Evolutionary conservation across 2,113 vertebrate genomes (phyloP), one percentile per base, ranked within the genome.

Genomic region (Pachyramphus minor): DNA sequence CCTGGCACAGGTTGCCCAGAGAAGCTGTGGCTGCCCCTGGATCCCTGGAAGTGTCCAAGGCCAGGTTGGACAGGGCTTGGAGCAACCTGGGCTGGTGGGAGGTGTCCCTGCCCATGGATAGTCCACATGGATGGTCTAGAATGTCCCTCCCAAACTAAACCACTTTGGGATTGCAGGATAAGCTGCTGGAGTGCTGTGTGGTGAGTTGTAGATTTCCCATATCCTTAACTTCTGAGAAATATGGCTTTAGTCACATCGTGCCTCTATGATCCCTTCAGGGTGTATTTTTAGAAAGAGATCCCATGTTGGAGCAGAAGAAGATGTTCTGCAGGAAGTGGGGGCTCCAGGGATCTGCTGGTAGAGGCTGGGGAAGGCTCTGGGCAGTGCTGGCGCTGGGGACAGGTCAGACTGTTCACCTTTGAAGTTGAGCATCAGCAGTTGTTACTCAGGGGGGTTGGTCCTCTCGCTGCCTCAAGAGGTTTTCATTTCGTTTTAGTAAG

Each of bases 31-130:
- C 52, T 86, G 37, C 11, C 25, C 52, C 53, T 55, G 53, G 30
- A 52, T 44, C 45, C 53, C 63, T 77, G 55, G 45, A 0, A 87
- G 22, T 77, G 63, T 2, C 33, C 63, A 9, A 23, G 53, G 21
- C 11, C 35, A 22, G 53, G 45, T 0, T 85, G 52, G 20, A 35
- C 0, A 0, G 35, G 16, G 31, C 6, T 68, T 31, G 53, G 83
- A 86, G 14, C 37, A 31, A 0, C 11, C 31, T 77, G 84, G 45
- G 37, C 11, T 0, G 1, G 37, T 44, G 45, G 21, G 0, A 44
- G 24, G 4, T 76, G 31, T 37, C 44, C 20, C 44, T 58, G 35
- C 6, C 12, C 30, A 13, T 30, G 59, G 9, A 50, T 50, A 14
- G 25, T 50, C 49, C 49, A 15, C 8, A 35, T 6, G 35, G 6